These are phyloP conservation scores for Agapornis canus DNA, from an alignment of 2,797 vertebrate species.

Conservation along the genomic window DNA sequence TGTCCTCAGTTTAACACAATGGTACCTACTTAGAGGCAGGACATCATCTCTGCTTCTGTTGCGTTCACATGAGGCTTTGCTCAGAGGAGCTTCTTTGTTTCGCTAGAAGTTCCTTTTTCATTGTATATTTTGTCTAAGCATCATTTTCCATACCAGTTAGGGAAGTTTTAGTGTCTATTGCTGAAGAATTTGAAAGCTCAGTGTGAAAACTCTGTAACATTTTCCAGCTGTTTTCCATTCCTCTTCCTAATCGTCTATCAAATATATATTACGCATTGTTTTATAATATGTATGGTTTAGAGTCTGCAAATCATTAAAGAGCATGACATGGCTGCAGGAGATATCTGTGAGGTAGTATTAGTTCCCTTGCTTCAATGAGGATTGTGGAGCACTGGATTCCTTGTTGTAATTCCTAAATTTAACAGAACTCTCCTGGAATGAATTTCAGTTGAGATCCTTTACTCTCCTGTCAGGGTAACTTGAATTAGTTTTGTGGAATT, in stretches of 20 bases:
- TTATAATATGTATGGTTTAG: background rate
- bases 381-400: background rate
- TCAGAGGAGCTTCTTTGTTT: background rate
- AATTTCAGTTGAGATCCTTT: background rate
- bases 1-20: accelerated
- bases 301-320: background rate
- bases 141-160: background rate
- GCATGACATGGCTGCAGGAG: background rate
- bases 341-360: accelerated
- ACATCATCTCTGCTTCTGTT: background rate
- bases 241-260: background rate
- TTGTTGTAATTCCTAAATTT: background rate
- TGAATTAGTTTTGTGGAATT: background rate
- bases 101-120: accelerated
- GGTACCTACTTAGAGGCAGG: background rate
- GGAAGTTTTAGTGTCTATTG: background rate
- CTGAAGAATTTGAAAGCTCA: background rate
- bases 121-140: accelerated
- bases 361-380: background rate
- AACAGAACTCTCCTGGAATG: accelerated
- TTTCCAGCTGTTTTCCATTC: slow-evolving; percentile 48
- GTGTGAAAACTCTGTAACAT: background rate
- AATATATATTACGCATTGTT: background rate
- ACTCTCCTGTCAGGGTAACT: accelerated
- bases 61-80: background rate